These are phyloP conservation scores for Esox masquinongy DNA, from an alignment of 2,797 vertebrate species.

Conservation along the genomic window DNA sequence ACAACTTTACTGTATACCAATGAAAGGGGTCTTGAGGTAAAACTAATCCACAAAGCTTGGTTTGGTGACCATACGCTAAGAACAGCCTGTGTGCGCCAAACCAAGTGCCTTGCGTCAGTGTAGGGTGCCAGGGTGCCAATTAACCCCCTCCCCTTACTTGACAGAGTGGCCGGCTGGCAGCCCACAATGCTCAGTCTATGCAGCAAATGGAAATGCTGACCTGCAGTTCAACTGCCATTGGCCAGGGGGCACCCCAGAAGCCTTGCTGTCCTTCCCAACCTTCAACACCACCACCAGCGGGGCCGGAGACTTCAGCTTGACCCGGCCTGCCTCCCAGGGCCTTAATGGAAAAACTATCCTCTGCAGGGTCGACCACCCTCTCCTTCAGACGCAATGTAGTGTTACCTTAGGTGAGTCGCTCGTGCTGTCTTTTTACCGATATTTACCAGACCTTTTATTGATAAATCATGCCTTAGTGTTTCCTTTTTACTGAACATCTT, in stretches of 20 bases:
- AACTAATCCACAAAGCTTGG: too few relatives aligned
- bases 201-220: constrained; percentile 28
- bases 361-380: constrained; percentile 71
- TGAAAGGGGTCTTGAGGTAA: too few relatives aligned
- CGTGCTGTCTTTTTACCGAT: not conserved
- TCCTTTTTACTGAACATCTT: too few relatives aligned
- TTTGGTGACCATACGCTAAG: too few relatives aligned
- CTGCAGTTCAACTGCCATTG: constrained; percentile 76
- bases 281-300: constrained; percentile 51
- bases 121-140: not conserved
- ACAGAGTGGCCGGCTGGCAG: constrained; percentile 67
- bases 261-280: constrained; percentile 67
- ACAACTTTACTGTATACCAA: too few relatives aligned
- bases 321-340: constrained; percentile 32
- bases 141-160: not conserved
- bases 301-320: constrained; percentile 42
- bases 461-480: too few relatives aligned
- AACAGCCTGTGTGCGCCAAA: not conserved
- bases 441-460: too few relatives aligned
- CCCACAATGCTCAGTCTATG: constrained; percentile 70
- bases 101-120: not conserved
- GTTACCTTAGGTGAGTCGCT: constrained; percentile 70
- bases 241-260: constrained; percentile 71
- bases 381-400: constrained; percentile 63
- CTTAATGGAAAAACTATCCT: constrained; percentile 62